Conservation (phyloP, 1,140 invertebrate genomes). For the Aphaenogaster rudis region DNA sequence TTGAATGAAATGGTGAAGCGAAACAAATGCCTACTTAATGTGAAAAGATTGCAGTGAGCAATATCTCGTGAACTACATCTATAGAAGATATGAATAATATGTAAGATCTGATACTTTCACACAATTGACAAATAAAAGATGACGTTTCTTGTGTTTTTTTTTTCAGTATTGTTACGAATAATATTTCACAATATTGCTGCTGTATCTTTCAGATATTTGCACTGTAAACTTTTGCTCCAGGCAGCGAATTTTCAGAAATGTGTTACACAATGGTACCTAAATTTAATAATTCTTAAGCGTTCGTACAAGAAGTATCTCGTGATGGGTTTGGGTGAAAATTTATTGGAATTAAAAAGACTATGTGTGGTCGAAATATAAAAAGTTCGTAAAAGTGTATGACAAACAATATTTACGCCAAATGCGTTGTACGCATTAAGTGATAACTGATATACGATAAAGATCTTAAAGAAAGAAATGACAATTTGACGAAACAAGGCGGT, state of each 20-base stretch:
- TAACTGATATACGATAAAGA: background rate
- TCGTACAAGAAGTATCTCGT: constrained; percentile 56
- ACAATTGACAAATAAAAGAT: background rate
- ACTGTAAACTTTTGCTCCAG: constrained; percentile 27
- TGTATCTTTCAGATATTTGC: constrained; percentile 35
- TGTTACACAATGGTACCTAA: background rate
- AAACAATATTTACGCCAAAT: constrained; percentile 39
- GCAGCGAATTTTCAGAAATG: background rate
- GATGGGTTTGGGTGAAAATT: constrained; percentile 44
- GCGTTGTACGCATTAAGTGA: background rate
- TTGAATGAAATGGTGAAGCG: background rate
- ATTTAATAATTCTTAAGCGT: constrained; percentile 25
- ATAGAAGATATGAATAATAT: constrained; percentile 13
- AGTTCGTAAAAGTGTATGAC: constrained; percentile 22
- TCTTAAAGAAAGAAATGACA: background rate
- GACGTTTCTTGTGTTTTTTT: background rate
- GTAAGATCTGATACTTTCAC: background rate
- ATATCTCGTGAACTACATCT: constrained; percentile 41
- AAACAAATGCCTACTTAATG: constrained; percentile 40
- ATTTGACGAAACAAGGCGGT: background rate
- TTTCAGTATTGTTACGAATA: constrained; percentile 21
- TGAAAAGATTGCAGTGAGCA: constrained; percentile 51
- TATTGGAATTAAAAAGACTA: background rate
- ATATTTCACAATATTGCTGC: constrained; percentile 32
- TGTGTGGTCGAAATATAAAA: background rate